Base-by-base conservation (phyloP, 2,888 invertebrate genomes). In the Atherix ibis region DNA sequence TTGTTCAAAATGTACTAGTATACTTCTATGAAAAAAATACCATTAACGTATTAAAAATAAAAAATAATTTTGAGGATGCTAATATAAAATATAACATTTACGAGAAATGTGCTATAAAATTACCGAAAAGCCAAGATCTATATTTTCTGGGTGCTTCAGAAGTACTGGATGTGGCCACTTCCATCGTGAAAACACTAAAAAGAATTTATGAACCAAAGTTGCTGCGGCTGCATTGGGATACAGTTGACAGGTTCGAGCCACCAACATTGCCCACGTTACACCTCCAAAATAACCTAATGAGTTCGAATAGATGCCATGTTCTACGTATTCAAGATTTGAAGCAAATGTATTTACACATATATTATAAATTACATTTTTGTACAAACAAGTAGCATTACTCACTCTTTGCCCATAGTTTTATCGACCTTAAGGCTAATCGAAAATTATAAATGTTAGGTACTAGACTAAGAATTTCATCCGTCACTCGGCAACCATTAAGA, bases 241-340 rank as follows among this genome's bases (percentile, higher is more conserved):
- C 24, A 98, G 66, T 59, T 99, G 98, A 58, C 97, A 98, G 0
- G 94, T 94, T 43, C 97, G 70, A 0, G 98, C 98, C 1, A 97
- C 97, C 35, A 99, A 64, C 89, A 99, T 98, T 2, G 98, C 98
- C 98, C 98, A 98, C 0, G 95, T 92, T 8, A 98, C 95, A 40
- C 98, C 98, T 33, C 95, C 95, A 33, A 98, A 73, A 62, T 94
- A 98, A 27, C 98, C 98, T 47, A 99, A 67, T 0, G 85, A 87
- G 68, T 99, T 99, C 32, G 95, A 97, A 66, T 99, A 98, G 46
- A 99, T 91, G 34, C 97, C 94, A 62, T 85, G 88, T 49, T 76
- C 89, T 88, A 57, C 24, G n/a, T n/a, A n/a, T n/a, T n/a, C n/a
- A n/a, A n/a, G n/a, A n/a, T n/a, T n/a, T n/a, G n/a, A n/a, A 56